Percentiles rank a stretch among this genome's conserved stretches.
Conservation (phyloP, 2,113 vertebrate genomes). For the Noturus placidus region DNA sequence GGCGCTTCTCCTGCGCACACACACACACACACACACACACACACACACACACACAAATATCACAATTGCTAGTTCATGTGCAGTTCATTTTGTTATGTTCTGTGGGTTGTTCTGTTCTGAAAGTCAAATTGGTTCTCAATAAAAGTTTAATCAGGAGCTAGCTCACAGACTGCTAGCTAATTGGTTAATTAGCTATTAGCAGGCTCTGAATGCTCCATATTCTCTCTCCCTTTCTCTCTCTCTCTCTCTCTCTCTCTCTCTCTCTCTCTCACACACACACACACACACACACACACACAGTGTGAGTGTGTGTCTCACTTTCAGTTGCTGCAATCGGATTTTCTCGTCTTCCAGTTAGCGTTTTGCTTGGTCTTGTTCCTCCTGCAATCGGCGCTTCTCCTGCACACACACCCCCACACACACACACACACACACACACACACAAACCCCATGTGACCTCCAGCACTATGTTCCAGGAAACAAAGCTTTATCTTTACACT, state of each 20-base stretch:
- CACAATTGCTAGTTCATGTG: too few relatives aligned
- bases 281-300: background rate
- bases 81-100: background rate
- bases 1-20: conserved; percentile 76
- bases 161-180: background rate
- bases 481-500: background rate
- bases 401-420: conserved; percentile 44
- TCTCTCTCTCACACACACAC: too few relatives aligned
- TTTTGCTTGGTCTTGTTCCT: conserved; percentile 74
- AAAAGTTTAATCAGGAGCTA: background rate
- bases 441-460: background rate
- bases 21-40: background rate
- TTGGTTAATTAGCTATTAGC: background rate
- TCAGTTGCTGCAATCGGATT: conserved; percentile 79
- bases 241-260: too few relatives aligned
- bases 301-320: conserved; percentile 66
- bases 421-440: background rate
- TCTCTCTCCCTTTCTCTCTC: too few relatives aligned
- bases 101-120: background rate
- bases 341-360: conserved; percentile 84
- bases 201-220: background rate
- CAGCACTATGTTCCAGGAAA: background rate
- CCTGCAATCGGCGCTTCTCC: conserved; percentile 82
- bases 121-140: background rate
- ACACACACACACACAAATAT: background rate